Percentiles rank a stretch among this genome's conserved stretches.
These are phyloP conservation scores for Stigmatopora nigra DNA, from an alignment of 2,113 vertebrate species.

Conservation along the genomic window DNA sequence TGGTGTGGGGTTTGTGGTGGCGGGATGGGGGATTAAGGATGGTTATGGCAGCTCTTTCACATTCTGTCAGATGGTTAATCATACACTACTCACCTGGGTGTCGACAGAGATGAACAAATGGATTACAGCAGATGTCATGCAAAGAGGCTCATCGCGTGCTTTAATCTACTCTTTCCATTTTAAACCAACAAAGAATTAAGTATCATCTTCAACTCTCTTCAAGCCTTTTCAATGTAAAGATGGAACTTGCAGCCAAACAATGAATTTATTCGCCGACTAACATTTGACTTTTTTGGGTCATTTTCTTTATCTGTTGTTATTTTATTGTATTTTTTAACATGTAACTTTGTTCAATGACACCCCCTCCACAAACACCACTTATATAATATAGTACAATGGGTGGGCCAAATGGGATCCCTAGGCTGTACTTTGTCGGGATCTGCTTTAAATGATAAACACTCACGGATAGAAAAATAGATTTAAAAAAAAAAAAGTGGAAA, in stretches of 20 bases:
- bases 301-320: not conserved
- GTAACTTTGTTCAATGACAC: not conserved
- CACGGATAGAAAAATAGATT: conserved; percentile 20
- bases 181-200: too few species aligned
- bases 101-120: not conserved
- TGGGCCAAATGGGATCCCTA: too few species aligned
- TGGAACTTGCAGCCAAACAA: too few species aligned
- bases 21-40: conserved; percentile 35
- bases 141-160: not conserved
- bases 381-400: too few species aligned
- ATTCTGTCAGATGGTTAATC: not conserved
- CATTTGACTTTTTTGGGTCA: not conserved
- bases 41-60: not conserved
- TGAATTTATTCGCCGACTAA: not conserved
- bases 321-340: not conserved
- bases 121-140: not conserved
- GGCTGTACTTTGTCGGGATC: too few species aligned
- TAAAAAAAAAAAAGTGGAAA: conserved; percentile 21
- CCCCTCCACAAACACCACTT: too few species aligned
- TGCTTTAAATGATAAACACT: not conserved
- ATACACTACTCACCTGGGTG: not conserved
- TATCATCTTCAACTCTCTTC: too few species aligned
- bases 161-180: too few species aligned
- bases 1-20: not conserved
- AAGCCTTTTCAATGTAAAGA: too few species aligned